Evolutionary conservation across 2,888 invertebrate species (phyloP), one percentile per base, ranked within the genome.

Genomic region (Mythimna impura): DNA sequence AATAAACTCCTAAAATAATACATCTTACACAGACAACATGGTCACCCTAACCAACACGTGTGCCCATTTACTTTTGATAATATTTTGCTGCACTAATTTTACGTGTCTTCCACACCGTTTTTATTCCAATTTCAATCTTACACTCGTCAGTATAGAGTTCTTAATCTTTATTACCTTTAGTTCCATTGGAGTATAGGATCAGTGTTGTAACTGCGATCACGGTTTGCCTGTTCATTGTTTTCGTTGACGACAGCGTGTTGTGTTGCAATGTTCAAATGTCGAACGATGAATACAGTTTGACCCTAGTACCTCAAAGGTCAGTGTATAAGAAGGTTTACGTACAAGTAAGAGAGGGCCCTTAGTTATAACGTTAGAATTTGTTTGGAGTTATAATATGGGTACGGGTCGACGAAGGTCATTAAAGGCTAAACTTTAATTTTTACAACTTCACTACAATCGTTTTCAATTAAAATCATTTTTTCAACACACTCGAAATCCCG

Each of bases 221-320:
- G 84, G 73, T 71, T 76, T 78, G 86, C 81, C 78, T 83, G 71
- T 84, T 84, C 83, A 87, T 87, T 87, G 87, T 87, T 87, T 87
- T 87, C 83, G 78, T 76, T 83, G 80, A 80, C 86, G 75, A 83
- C 81, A 66, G 74, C 69, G 62, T 61, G 71, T 55, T 71, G 61
- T 84, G 86, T 85, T 66, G 82, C 70, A 81, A 82, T 74, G 70
- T 80, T 82, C 67, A 83, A 87, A 83, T 78, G 80, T 80, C 82
- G 77, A 81, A 80, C 73, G 83, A 76, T 76, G 83, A 77, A 77
- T 83, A 77, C 55, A 64, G 58, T 62, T 58, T 83, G 81, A 86
- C 85, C 86, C 80, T 62, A 72, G 62, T 68, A 73, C 73, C 72
- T 55, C 54, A 85, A 71, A 85, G 86, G 86, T 87, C 78, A 81